Percentiles rank a stretch among this genome's conserved stretches.
Conservation (phyloP, 1,140 invertebrate species). For the Eumeta japonica region DNA sequence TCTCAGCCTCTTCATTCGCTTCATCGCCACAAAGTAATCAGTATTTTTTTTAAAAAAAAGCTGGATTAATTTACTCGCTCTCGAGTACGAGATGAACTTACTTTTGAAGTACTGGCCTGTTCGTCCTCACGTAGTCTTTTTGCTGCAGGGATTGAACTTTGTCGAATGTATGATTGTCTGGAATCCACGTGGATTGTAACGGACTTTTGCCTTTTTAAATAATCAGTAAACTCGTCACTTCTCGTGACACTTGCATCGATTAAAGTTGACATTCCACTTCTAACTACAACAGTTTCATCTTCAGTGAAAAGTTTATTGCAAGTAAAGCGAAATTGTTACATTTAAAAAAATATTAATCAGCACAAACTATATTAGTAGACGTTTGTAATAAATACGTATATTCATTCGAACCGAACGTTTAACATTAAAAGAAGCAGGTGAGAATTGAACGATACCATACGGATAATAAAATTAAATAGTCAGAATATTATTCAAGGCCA, state of each 20-base stretch:
- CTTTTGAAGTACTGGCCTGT: slow-evolving; percentile 18
- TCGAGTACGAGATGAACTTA: slow-evolving; percentile 21
- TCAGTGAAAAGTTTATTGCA: slow-evolving; percentile 14
- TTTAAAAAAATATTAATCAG: too few species aligned
- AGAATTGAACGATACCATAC: too few species aligned
- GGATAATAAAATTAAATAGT: too few species aligned
- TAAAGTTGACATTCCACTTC: slow-evolving; percentile 15
- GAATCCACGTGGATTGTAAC: slow-evolving; percentile 15
- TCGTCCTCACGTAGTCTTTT: slow-evolving; percentile 20
- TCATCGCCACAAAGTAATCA: slow-evolving; percentile 27
- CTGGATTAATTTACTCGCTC: slow-evolving; percentile 18
- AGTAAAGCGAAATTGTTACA: too few species aligned
- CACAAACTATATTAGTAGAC: too few species aligned
- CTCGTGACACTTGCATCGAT: slow-evolving; percentile 15
- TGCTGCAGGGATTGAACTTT: slow-evolving; percentile 14
- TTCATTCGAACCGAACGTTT: too few species aligned
- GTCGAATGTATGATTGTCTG: slow-evolving; percentile 11
- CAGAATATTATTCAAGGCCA: too few species aligned
- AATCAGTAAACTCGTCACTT: slow-evolving; percentile 14
- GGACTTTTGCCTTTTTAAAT: slow-evolving; percentile 13
- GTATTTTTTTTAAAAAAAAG: slow-evolving; percentile 26
- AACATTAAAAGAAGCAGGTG: too few species aligned
- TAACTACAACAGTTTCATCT: slow-evolving; percentile 12
- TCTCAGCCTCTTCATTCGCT: slow-evolving; percentile 17
- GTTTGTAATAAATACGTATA: too few species aligned